phyloP scores from a whole-genome alignment of 2,113 vertebrate genomes.

The Embiotoca jacksoni region DNA sequence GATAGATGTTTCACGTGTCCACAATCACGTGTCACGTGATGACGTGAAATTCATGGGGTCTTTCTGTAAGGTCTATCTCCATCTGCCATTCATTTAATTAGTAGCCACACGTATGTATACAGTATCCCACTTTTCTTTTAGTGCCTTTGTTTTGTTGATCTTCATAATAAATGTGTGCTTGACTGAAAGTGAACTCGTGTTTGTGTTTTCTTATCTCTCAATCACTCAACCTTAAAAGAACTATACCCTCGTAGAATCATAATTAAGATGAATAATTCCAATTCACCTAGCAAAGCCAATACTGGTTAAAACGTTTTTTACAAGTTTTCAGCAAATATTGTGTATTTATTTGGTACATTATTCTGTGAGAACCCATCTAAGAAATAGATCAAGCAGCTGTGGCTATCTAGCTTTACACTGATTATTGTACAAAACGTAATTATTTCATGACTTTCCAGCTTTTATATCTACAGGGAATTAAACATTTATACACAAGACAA shows the following conservation, averaged over 20 bases:
- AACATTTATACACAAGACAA: conserved; percentile 3
- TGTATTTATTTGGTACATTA: background rate
- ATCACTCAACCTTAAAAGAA: too few species aligned
- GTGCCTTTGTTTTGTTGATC: background rate
- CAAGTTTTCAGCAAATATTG: too few species aligned
- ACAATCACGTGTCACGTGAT: too few species aligned
- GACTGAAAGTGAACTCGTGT: too few species aligned
- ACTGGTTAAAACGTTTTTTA: too few species aligned
- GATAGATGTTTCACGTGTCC: too few species aligned
- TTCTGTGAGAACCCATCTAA: background rate
- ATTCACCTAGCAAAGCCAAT: too few species aligned
- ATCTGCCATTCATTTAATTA: background rate
- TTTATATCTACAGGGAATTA: conserved; percentile 22
- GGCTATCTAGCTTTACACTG: background rate
- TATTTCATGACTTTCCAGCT: background rate
- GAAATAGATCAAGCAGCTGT: background rate
- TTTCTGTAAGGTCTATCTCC: too few species aligned
- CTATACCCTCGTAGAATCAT: too few species aligned
- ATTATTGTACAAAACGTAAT: background rate
- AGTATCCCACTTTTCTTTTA: background rate
- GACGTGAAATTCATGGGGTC: too few species aligned
- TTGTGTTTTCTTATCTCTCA: too few species aligned
- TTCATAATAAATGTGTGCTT: background rate
- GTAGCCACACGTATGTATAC: background rate
- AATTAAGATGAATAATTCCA: too few species aligned